phyloP scores from a whole-genome alignment of 1,140 invertebrate genomes.

The Ostrea denselamellosa region DNA sequence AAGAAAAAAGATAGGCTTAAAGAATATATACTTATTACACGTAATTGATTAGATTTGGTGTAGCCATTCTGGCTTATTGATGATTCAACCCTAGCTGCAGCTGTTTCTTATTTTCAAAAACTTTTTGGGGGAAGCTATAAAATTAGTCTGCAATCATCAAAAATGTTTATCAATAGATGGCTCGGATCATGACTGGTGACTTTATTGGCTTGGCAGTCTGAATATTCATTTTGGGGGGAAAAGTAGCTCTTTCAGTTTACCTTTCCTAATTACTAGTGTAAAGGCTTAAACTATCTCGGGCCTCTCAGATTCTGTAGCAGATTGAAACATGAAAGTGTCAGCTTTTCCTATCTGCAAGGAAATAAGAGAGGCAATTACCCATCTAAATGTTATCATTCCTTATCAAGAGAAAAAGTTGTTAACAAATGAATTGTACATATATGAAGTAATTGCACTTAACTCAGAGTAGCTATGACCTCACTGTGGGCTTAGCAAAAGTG shows the following conservation, averaged over 20 bases:
- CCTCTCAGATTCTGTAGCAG: slow-evolving; percentile 7
- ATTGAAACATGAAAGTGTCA: slow-evolving; percentile 35
- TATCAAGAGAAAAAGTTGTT: slow-evolving; percentile 37
- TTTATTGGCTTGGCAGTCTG: slow-evolving; percentile 28
- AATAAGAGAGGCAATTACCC: slow-evolving; percentile 34
- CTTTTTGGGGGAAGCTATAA: neutral
- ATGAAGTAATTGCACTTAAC: slow-evolving; percentile 31
- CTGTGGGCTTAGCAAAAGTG: neutral
- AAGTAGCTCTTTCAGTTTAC: neutral
- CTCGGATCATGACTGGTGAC: slow-evolving; percentile 32
- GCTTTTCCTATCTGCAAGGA: slow-evolving; percentile 36
- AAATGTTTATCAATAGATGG: slow-evolving; percentile 43
- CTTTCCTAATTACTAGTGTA: neutral
- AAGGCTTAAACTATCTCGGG: slow-evolving; percentile 5
- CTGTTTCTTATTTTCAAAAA: slow-evolving; percentile 43
- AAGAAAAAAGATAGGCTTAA: slow-evolving; percentile 38
- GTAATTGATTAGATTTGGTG: slow-evolving; percentile 42
- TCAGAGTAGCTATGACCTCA: neutral
- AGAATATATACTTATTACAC: slow-evolving; percentile 41
- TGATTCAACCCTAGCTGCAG: slow-evolving; percentile 35
- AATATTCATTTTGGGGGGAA: neutral
- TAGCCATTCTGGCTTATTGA: slow-evolving; percentile 39
- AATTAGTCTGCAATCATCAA: slow-evolving; percentile 39
- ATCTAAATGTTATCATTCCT: slow-evolving; percentile 22
- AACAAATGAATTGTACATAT: slow-evolving; percentile 37